Conservation (phyloP, 2,797 vertebrate species). For the Enteromius unitaeniatus region DNA sequence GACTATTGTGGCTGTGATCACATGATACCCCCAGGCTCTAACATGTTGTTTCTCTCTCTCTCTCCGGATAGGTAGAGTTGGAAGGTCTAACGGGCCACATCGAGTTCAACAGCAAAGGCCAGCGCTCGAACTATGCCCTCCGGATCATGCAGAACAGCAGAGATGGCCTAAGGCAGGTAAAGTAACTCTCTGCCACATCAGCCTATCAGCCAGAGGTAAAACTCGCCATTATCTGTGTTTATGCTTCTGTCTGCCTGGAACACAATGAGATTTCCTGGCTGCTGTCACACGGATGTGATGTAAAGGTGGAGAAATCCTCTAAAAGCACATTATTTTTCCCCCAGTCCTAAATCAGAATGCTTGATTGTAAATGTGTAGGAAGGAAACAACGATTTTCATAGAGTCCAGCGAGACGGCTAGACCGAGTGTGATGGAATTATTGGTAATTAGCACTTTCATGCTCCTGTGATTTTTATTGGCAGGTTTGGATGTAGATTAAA, state of each 20-base stretch:
- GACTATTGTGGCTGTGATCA: neutral
- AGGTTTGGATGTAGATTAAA: conserved; percentile 53
- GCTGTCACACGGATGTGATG: neutral
- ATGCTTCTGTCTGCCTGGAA: neutral
- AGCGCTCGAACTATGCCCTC: conserved; percentile 93
- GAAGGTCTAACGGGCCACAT: conserved; percentile 99
- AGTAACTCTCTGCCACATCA: conserved; percentile 57
- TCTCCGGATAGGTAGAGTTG: conserved; percentile 97
- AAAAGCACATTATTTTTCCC: conserved; percentile 3
- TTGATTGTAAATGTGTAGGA: conserved; percentile 10
- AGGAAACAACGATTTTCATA: conserved; percentile 22
- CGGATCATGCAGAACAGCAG: conserved; percentile 92
- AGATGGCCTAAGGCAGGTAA: conserved; percentile 92
- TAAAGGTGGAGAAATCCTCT: conserved; percentile 30
- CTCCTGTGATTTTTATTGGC: conserved; percentile 29
- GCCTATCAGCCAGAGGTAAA: conserved; percentile 45
- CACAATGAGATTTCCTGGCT: conserved; percentile 18
- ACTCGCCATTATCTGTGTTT: conserved; percentile 27
- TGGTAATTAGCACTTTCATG: conserved; percentile 49
- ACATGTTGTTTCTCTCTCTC: conserved; percentile 71
- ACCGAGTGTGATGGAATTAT: conserved; percentile 42
- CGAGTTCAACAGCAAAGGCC: conserved; percentile 99
- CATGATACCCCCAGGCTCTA: conserved; percentile 18
- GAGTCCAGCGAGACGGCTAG: conserved; percentile 19
- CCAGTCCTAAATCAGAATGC: neutral